Evolutionary conservation across 2,888 invertebrate species (phyloP), one percentile per base, ranked within the genome.

Genomic region (Epistrophella euchroma): DNA sequence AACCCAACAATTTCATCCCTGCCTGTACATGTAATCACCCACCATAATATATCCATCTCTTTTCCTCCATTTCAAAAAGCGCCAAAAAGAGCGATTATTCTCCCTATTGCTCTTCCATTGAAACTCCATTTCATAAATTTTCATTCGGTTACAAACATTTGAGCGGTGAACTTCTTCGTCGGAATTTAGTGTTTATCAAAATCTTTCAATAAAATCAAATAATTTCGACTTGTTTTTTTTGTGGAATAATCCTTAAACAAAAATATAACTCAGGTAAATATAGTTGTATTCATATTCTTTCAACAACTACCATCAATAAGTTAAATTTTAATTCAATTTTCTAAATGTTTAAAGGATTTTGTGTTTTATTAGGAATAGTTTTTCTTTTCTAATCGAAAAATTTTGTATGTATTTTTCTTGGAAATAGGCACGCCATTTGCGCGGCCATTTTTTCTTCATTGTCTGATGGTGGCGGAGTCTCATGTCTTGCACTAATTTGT

Each of bases 371-470:
- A 45, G 0, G 45, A 64, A 28, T 17, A 45, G 28, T 45, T 43
- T 43, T 43, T 52, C 52, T 45, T 45, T 45, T 60, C 22, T 40
- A 15, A 22, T 58, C 17, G 11, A 43, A 62, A 13, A 35, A 47
- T 47, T 52, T 77, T 78, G 7, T 66, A 68, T 85, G 60, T 76
- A 72, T 52, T 60, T 62, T 50, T 25, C 43, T 22, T 72, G 66
- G 45, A 28, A 52, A 77, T 82, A 86, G 86, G 86, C 77, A 86
- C 86, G 86, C 86, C 86, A 86, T 77, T 82, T 86, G 86, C 71
- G 82, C 86, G 82, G 86, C 86, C 86, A 86, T 86, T 77, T 86
- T 81, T 86, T 86, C 45, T 47, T 71, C 77, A 86, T 86, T 86
- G 86, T 86, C 77, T 82, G 45, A 13, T 60, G 19, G 22, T 40